Evolutionary conservation across 2,888 invertebrate species (phyloP).

Genomic region (Micoletzkya japonica): DNA sequence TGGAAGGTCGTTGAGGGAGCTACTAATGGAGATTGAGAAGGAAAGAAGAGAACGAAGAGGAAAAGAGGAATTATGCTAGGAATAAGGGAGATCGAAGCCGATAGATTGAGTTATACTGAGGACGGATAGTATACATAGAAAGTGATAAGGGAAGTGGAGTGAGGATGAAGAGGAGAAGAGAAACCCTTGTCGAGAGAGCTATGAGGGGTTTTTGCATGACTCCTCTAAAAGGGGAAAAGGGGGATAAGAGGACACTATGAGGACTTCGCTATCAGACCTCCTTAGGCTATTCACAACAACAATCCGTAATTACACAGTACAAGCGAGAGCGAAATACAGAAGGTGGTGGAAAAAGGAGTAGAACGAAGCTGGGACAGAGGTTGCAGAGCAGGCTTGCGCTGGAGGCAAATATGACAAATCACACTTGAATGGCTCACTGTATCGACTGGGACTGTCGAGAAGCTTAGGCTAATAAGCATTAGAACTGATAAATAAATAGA

Average conservation of each 20-base stretch:
- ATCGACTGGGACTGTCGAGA: background rate
- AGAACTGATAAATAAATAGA: conserved; percentile 19
- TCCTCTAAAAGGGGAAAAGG: background rate
- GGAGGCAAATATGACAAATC: conserved; percentile 2
- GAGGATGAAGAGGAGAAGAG: background rate
- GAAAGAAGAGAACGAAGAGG: background rate
- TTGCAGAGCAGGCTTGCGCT: background rate
- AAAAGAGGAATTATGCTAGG: background rate
- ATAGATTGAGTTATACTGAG: background rate
- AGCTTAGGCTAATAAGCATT: conserved; percentile 6
- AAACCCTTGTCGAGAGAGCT: conserved; percentile 22
- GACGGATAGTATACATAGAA: background rate
- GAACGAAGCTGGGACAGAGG: background rate
- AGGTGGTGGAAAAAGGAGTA: too few species aligned
- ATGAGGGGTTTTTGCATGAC: background rate
- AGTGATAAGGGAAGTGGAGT: background rate
- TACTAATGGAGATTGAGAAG: background rate
- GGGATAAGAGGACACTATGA: background rate
- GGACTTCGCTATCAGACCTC: background rate
- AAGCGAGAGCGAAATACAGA: background rate
- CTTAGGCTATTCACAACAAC: too few species aligned
- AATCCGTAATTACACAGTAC: background rate
- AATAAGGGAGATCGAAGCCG: conserved; percentile 1
- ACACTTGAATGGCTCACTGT: conserved; percentile 2
- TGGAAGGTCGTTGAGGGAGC: too few species aligned